These are phyloP conservation scores for Recurvirostra avosetta DNA, from an alignment of 2,113 vertebrate genomes.

Conservation along the genomic window DNA sequence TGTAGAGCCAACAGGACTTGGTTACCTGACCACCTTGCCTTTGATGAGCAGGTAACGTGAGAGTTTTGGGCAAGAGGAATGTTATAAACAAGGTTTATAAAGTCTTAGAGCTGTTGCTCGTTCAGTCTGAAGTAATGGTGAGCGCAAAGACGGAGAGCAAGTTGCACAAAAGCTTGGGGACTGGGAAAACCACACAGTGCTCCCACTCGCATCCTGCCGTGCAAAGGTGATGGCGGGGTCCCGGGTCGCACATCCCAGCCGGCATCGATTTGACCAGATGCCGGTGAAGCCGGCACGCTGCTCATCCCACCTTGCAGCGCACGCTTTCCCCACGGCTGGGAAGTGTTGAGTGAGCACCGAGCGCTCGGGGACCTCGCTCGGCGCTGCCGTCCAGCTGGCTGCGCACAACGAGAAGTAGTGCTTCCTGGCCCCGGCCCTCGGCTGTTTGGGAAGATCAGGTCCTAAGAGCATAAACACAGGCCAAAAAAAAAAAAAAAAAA, in stretches of 20 bases:
- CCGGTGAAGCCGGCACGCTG: neutral
- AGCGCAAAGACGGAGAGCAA: neutral
- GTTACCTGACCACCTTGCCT: neutral
- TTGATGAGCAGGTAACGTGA: neutral
- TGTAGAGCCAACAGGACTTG: neutral
- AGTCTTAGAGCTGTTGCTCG: neutral
- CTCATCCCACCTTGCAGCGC: neutral
- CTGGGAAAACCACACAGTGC: accelerated
- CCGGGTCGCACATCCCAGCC: neutral
- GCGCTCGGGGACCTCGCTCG: neutral
- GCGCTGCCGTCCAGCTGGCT: neutral
- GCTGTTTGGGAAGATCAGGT: neutral
- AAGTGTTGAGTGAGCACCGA: neutral
- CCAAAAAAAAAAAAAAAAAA: neutral
- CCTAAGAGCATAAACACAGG: neutral
- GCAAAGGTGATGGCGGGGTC: neutral
- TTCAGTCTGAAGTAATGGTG: neutral
- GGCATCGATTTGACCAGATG: neutral
- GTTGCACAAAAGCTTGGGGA: neutral
- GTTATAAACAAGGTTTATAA: neutral
- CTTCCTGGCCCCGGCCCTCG: neutral
- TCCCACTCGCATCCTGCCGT: neutral
- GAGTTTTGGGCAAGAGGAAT: neutral
- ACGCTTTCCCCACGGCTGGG: neutral
- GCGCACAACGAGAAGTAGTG: neutral